phyloP scores from a whole-genome alignment of 2,113 vertebrate species.

The Phyllopteryx taeniolatus region DNA sequence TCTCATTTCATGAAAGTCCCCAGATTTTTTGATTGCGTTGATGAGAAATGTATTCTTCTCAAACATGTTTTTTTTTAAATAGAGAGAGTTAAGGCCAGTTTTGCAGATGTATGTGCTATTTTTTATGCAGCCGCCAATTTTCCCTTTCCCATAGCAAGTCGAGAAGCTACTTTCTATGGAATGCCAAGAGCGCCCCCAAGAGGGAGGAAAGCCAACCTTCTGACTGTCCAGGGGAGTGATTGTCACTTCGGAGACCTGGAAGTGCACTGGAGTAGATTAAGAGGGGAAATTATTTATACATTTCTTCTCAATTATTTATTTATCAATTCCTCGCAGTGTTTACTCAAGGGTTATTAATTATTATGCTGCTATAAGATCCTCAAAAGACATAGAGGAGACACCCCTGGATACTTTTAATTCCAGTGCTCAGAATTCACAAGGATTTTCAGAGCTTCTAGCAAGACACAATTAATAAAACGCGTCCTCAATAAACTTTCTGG shows the following conservation, averaged over 20 bases:
- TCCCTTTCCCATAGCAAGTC: background rate
- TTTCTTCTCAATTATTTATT: constrained; percentile 76
- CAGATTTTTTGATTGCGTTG: constrained; percentile 56
- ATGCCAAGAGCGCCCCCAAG: constrained; percentile 67
- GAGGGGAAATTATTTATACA: constrained; percentile 72
- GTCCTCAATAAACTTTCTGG: constrained; percentile 46
- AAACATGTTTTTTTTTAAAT: constrained; percentile 69
- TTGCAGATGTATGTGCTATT: constrained; percentile 55
- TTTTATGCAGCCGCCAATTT: background rate
- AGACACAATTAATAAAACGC: constrained; percentile 56
- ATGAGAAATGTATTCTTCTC: constrained; percentile 68
- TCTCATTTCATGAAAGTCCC: constrained; percentile 66
- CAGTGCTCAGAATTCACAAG: constrained; percentile 19
- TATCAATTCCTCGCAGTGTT: constrained; percentile 71
- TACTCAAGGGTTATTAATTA: constrained; percentile 76
- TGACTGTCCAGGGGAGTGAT: constrained; percentile 47
- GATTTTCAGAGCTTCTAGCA: constrained; percentile 40
- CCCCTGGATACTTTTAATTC: constrained; percentile 56
- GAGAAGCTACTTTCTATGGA: constrained; percentile 10
- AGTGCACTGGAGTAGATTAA: constrained; percentile 65
- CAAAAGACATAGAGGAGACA: constrained; percentile 61
- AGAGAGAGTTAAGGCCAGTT: constrained; percentile 58
- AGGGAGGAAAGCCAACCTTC: constrained; percentile 20
- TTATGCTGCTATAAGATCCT: constrained; percentile 63
- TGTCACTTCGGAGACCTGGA: constrained; percentile 61